phyloP scores from a whole-genome alignment of 2,797 vertebrate species.

The Chaunax sp. region DNA sequence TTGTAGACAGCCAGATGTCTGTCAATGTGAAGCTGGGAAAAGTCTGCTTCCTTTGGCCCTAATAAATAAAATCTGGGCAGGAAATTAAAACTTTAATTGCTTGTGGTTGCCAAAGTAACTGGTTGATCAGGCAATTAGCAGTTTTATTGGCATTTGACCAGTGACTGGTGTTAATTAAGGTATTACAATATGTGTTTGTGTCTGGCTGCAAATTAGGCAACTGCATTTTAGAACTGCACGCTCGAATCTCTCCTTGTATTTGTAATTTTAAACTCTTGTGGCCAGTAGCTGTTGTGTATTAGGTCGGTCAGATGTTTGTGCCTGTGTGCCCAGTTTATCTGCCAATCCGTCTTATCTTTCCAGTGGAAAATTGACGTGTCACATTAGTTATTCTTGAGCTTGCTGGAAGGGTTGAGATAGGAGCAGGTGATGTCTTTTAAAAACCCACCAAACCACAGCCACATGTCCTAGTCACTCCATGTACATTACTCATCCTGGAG shows the following conservation, averaged over 20 bases:
- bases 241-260: constrained; percentile 31
- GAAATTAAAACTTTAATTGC: constrained; percentile 8
- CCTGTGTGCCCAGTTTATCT: constrained; percentile 16
- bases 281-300: constrained; percentile 24
- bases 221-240: constrained; percentile 16
- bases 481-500: constrained; percentile 68
- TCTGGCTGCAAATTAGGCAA: constrained; percentile 40
- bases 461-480: constrained; percentile 77
- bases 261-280: constrained; percentile 44
- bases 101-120: constrained; percentile 1
- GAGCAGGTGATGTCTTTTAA: constrained; percentile 82
- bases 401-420: constrained; percentile 66
- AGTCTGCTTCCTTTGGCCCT: background rate
- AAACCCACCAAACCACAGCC: constrained; percentile 74
- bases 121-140: constrained; percentile 1
- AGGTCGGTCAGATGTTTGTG: constrained; percentile 1
- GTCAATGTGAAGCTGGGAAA: background rate
- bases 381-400: constrained; percentile 70
- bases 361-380: constrained; percentile 73
- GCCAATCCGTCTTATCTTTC: constrained; percentile 59
- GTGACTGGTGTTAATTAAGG: constrained; percentile 40
- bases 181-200: constrained; percentile 30
- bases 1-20: constrained; percentile 3
- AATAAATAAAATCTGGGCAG: constrained; percentile 9
- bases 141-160: constrained; percentile 4